These are phyloP conservation scores for Rapana venosa DNA, from an alignment of 2,888 invertebrate species.

Conservation along the genomic window DNA sequence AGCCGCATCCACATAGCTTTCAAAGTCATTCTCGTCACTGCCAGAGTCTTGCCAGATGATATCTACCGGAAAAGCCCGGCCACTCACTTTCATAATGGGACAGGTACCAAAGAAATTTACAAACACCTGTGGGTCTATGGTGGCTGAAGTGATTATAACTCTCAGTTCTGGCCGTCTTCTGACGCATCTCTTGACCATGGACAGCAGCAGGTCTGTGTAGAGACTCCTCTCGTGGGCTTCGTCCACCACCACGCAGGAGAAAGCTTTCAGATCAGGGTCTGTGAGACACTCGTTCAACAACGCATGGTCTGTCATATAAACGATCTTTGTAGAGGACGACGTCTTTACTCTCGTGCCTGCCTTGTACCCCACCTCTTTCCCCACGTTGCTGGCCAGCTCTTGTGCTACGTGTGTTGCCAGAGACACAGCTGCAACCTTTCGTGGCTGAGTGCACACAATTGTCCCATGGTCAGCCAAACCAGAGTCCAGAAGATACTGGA, in stretches of 20 bases:
- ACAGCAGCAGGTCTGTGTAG: slow-evolving; percentile 76
- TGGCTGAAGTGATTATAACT: slow-evolving; percentile 77
- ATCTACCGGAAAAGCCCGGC: slow-evolving; percentile 76
- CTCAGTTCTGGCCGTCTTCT: slow-evolving; percentile 67
- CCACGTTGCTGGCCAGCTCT: slow-evolving; percentile 71
- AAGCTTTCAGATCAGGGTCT: slow-evolving; percentile 64
- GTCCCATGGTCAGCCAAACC: slow-evolving; percentile 60
- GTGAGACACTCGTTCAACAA: slow-evolving; percentile 74
- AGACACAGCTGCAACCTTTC: slow-evolving; percentile 77
- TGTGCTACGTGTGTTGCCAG: slow-evolving; percentile 75
- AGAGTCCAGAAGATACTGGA: slow-evolving; percentile 75
- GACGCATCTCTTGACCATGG: slow-evolving; percentile 73
- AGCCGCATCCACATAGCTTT: slow-evolving; percentile 61
- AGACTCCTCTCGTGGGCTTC: slow-evolving; percentile 78
- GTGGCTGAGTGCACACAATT: slow-evolving; percentile 77
- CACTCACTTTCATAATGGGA: slow-evolving; percentile 69
- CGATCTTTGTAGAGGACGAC: slow-evolving; percentile 53
- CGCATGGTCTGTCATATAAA: slow-evolving; percentile 76
- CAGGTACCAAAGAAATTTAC: slow-evolving; percentile 69
- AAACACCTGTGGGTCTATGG: slow-evolving; percentile 76
- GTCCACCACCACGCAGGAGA: slow-evolving; percentile 75
- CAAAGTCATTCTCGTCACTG: slow-evolving; percentile 40
- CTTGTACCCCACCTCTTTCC: slow-evolving; percentile 71
- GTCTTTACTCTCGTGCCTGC: slow-evolving; percentile 63
- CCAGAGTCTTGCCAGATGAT: slow-evolving; percentile 59